Conservation (phyloP, 2,797 vertebrate genomes). For the Alfaro cultratus region DNA sequence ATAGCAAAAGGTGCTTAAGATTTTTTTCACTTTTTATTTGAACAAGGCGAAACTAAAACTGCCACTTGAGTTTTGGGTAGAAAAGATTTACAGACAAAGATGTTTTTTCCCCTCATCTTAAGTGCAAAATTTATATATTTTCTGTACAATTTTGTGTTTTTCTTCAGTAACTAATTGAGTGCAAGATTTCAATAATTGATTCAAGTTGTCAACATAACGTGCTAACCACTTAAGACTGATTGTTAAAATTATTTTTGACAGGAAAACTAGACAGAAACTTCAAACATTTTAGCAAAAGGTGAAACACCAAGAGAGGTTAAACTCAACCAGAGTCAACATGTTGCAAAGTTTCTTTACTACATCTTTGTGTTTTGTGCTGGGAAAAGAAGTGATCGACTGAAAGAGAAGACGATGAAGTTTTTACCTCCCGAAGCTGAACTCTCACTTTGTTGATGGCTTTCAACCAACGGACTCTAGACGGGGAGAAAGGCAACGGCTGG, state of each 20-base stretch:
- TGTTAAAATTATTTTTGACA: neutral
- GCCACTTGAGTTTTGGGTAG: too few relatives aligned
- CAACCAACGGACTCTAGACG: slow-evolving; percentile 91
- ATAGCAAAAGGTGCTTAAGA: too few relatives aligned
- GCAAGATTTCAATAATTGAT: too few relatives aligned
- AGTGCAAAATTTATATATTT: too few relatives aligned
- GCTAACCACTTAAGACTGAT: neutral
- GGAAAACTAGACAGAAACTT: neutral
- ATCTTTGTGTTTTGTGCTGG: neutral
- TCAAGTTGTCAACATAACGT: too few relatives aligned
- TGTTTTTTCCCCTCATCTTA: too few relatives aligned
- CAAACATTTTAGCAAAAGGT: neutral
- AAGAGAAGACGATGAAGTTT: slow-evolving; percentile 35
- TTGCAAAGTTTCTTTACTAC: neutral
- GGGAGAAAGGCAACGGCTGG: slow-evolving; percentile 84
- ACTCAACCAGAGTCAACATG: slow-evolving; percentile 66
- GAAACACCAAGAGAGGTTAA: slow-evolving; percentile 55
- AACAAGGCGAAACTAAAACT: too few relatives aligned
- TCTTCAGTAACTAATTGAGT: too few relatives aligned
- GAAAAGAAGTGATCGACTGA: neutral
- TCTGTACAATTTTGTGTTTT: too few relatives aligned
- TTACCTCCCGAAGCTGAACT: slow-evolving; percentile 94
- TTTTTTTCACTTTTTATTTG: too few relatives aligned
- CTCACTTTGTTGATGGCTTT: slow-evolving; percentile 96
- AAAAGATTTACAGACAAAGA: too few relatives aligned